Evolutionary conservation across 2,888 invertebrate species (phyloP).

Genomic region (Hydrotaea cyrtoneurina): DNA sequence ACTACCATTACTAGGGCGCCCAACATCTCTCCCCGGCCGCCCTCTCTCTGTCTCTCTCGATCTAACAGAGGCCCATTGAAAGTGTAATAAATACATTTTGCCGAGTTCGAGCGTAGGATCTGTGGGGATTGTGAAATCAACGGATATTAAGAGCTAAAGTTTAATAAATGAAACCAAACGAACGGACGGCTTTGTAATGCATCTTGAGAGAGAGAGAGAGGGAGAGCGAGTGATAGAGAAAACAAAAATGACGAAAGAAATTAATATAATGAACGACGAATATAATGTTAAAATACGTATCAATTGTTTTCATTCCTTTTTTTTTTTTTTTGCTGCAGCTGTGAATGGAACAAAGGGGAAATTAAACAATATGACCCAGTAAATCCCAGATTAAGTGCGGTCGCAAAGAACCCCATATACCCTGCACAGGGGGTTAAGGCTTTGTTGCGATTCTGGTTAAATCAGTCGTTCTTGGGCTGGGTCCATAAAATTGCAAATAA

Average conservation of each 20-base stretch:
- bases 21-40: not conserved
- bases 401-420: no score
- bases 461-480: no score
- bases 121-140: not conserved
- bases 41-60: not conserved
- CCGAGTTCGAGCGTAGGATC: not conserved
- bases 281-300: slow-evolving; percentile 40
- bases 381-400: no score
- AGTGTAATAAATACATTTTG: not conserved
- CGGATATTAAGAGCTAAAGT: slow-evolving; percentile 21
- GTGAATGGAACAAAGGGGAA: not conserved
- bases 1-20: not conserved
- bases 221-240: no score
- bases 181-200: slow-evolving; percentile 25
- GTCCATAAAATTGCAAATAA: no score
- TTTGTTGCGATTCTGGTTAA: no score
- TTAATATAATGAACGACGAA: slow-evolving; percentile 41
- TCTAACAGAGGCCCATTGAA: not conserved
- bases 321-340: no score
- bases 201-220: no score
- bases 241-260: slow-evolving; percentile 10
- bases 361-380: no score
- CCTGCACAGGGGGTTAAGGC: no score
- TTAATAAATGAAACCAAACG: slow-evolving; percentile 36
- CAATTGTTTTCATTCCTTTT: slow-evolving; percentile 34